A percentile compares a stretch with the other conserved stretches of the same genome.
These are phyloP conservation scores for Notodonta dromedarius DNA, from an alignment of 2,888 invertebrate genomes.

Conservation along the genomic window DNA sequence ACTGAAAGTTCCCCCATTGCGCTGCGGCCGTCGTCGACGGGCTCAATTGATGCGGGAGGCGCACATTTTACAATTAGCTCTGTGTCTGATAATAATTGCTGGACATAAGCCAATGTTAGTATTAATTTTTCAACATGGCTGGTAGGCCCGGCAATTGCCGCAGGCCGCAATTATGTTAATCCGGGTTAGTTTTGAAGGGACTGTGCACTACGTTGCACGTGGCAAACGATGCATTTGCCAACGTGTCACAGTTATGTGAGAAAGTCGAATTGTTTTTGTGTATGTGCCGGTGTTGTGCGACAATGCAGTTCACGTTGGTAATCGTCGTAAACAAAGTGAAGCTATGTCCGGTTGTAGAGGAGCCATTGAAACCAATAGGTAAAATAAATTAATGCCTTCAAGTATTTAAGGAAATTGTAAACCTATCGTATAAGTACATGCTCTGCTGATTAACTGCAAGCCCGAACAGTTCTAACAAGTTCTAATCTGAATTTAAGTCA, in stretches of 20 bases:
- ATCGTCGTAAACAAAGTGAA: slow-evolving; percentile 79
- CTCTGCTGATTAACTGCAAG: background rate
- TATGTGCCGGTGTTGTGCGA: slow-evolving; percentile 58
- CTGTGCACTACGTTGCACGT: slow-evolving; percentile 70
- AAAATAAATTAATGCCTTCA: no score
- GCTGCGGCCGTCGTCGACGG: slow-evolving; percentile 46
- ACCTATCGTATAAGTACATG: background rate
- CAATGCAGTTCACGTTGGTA: slow-evolving; percentile 80
- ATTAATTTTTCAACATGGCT: slow-evolving; percentile 68
- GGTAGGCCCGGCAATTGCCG: slow-evolving; percentile 70
- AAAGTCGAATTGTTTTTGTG: slow-evolving; percentile 57
- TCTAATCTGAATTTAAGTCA: no score
- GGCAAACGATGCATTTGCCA: slow-evolving; percentile 70
- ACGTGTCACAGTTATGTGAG: slow-evolving; percentile 65
- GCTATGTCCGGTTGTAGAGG: slow-evolving; percentile 73
- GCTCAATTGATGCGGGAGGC: slow-evolving; percentile 82
- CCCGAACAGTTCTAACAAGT: no score
- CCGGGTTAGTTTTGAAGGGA: slow-evolving; percentile 75
- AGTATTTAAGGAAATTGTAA: no score
- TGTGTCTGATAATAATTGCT: slow-evolving; percentile 73
- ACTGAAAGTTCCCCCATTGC: slow-evolving; percentile 76
- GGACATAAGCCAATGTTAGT: slow-evolving; percentile 68
- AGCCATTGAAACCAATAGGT: slow-evolving; percentile 72
- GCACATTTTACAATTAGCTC: slow-evolving; percentile 75
- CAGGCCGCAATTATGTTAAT: slow-evolving; percentile 74